These are phyloP conservation scores for Dipodomys spectabilis DNA, from an alignment of 2,113 vertebrate genomes.

Conservation along the genomic window DNA sequence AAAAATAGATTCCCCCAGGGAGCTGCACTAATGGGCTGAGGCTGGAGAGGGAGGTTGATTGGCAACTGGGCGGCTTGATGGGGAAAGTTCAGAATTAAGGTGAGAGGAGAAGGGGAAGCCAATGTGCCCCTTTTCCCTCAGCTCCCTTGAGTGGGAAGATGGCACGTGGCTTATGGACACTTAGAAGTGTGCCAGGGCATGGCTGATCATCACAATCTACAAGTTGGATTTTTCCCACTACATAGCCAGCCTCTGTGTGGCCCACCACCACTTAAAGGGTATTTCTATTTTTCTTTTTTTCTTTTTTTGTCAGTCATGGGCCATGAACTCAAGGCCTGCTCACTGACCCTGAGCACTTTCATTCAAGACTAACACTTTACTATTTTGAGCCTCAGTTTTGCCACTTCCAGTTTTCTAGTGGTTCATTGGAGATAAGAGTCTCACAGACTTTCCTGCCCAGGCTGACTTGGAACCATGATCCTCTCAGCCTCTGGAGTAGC, in stretches of 20 bases:
- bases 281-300: too few species aligned
- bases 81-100: conserved; percentile 40
- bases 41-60: conserved; percentile 71
- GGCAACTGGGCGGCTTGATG: conserved; percentile 59
- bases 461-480: too few species aligned
- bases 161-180: neutral
- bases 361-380: too few species aligned
- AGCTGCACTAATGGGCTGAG: conserved; percentile 83
- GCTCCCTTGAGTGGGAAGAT: neutral
- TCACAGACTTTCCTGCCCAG: too few species aligned
- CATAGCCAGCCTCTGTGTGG: neutral
- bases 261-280: neutral
- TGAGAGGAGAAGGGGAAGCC: neutral
- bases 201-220: neutral
- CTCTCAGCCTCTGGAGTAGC: too few species aligned
- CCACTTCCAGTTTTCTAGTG: too few species aligned
- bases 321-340: too few species aligned
- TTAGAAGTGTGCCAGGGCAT: neutral
- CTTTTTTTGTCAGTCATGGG: too few species aligned
- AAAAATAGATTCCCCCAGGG: conserved; percentile 85
- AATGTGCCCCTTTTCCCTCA: too few species aligned
- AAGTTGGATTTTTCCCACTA: neutral
- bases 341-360: too few species aligned
- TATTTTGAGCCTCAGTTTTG: too few species aligned
- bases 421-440: too few species aligned